Evolutionary conservation across 2,797 vertebrate genomes (phyloP).

Genomic region (Sebastes flavidus): DNA sequence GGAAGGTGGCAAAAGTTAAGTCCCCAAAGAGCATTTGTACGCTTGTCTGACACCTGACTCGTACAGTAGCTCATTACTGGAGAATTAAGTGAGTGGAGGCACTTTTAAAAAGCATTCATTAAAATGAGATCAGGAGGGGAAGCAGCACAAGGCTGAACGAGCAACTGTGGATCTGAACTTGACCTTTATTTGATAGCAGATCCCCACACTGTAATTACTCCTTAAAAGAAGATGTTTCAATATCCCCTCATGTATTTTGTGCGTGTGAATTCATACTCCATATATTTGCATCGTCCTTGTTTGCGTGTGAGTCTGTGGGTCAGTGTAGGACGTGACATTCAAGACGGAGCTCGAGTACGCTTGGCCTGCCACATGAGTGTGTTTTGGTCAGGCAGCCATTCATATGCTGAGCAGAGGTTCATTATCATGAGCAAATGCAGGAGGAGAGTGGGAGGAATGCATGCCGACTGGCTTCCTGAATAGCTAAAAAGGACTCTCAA

Average conservation of each 20-base stretch:
- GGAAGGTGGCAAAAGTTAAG: conserved; percentile 27
- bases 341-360: conserved; percentile 34
- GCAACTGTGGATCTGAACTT: conserved; percentile 51
- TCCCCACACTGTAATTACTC: conserved; percentile 41
- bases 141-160: conserved; percentile 24
- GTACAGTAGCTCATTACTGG: conserved; percentile 50
- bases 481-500: conserved; percentile 48
- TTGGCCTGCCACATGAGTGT: conserved; percentile 47
- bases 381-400: conserved; percentile 61
- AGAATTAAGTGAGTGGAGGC: conserved; percentile 46
- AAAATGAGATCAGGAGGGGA: conserved; percentile 63
- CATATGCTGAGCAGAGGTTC: conserved; percentile 72
- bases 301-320: conserved; percentile 6
- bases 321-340: conserved; percentile 9
- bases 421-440: conserved; percentile 70
- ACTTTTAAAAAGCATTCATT: conserved; percentile 63
- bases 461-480: conserved; percentile 47
- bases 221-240: conserved; percentile 11
- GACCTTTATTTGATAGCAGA: conserved; percentile 53
- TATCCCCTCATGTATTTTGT: not conserved
- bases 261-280: conserved; percentile 4
- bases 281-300: conserved; percentile 28
- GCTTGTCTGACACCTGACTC: conserved; percentile 41
- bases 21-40: conserved; percentile 19
- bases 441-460: conserved; percentile 63